A percentile compares a stretch with the other conserved stretches of the same genome.
phyloP scores from a whole-genome alignment of 35 echinoderm and acorn worm genomes.

The Lytechinus variegatus region DNA sequence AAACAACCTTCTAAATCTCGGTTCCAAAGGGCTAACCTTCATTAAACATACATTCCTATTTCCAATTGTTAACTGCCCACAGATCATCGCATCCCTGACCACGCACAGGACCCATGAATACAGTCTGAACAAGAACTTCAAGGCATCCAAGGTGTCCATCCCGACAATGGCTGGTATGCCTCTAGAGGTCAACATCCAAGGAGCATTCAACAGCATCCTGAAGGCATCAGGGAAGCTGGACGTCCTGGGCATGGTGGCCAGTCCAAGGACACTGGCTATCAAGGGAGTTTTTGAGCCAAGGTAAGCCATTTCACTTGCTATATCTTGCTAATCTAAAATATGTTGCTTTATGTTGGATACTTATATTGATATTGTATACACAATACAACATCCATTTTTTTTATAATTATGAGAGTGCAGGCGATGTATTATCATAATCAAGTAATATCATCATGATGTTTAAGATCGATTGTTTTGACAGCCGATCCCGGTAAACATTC shows the following conservation, averaged over 20 bases:
- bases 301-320: conserved; percentile 40
- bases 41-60: too few species aligned
- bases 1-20: too few species aligned
- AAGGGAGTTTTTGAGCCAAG: conserved; percentile 82
- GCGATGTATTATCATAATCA: neutral
- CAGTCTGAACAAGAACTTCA: conserved; percentile 71
- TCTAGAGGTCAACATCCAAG: conserved; percentile 76
- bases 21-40: too few species aligned
- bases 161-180: conserved; percentile 84
- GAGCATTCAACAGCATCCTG: conserved; percentile 57
- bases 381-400: too few species aligned
- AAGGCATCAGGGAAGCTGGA: conserved; percentile 74
- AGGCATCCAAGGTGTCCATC: conserved; percentile 38
- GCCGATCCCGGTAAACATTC: too few species aligned
- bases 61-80: neutral
- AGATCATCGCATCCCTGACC: conserved; percentile 69
- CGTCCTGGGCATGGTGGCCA: conserved; percentile 63
- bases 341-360: too few species aligned
- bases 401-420: neutral
- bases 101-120: conserved; percentile 71
- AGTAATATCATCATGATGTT: neutral
- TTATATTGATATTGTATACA: too few species aligned
- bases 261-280: conserved; percentile 71
- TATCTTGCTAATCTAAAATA: too few species aligned
- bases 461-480: too few species aligned